Percentiles rank a stretch among this genome's conserved stretches.
Conservation (phyloP, 2,888 invertebrate genomes). For the Nomada lathburiana region DNA sequence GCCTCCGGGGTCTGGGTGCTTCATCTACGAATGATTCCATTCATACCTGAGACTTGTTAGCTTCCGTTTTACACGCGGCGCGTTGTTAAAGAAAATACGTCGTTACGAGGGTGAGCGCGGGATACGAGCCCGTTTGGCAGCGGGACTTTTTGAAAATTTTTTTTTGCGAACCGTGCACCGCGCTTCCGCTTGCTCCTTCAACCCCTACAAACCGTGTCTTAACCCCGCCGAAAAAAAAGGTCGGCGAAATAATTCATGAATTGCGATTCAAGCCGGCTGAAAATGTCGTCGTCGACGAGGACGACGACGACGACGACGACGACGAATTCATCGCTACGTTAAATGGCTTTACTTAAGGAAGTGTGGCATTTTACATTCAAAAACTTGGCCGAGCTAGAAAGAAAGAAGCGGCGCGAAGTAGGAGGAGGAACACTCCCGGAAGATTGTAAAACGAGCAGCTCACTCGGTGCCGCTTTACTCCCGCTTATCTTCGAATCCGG, state of each 20-base stretch:
- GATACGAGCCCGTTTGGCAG: conserved; percentile 2
- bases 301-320: neutral
- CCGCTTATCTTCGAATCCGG: conserved; percentile 51
- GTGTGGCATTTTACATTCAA: conserved; percentile 49
- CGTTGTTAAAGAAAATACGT: conserved; percentile 35
- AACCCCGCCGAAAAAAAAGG: conserved; percentile 8
- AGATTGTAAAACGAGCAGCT: conserved; percentile 55
- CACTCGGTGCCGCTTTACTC: conserved; percentile 36
- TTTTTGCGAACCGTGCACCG: conserved; percentile 2
- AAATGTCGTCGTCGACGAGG: conserved; percentile 30
- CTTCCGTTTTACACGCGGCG: conserved; percentile 33
- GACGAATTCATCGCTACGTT: conserved; percentile 45
- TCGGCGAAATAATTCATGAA: conserved; percentile 53
- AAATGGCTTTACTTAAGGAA: conserved; percentile 50
- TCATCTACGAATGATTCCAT: conserved; percentile 39
- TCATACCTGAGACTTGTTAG: conserved; percentile 24
- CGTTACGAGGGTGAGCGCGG: conserved; percentile 5
- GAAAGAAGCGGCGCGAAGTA: neutral
- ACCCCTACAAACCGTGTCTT: neutral
- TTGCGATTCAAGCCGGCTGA: conserved; percentile 39
- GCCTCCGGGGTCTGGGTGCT: conserved; percentile 10
- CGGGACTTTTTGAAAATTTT: conserved; percentile 33
- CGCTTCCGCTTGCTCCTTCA: neutral
- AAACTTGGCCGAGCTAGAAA: conserved; percentile 17
- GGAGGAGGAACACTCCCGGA: conserved; percentile 26